Conservation (phyloP, 2,888 invertebrate species). For the Drosophila macrothrix region DNA sequence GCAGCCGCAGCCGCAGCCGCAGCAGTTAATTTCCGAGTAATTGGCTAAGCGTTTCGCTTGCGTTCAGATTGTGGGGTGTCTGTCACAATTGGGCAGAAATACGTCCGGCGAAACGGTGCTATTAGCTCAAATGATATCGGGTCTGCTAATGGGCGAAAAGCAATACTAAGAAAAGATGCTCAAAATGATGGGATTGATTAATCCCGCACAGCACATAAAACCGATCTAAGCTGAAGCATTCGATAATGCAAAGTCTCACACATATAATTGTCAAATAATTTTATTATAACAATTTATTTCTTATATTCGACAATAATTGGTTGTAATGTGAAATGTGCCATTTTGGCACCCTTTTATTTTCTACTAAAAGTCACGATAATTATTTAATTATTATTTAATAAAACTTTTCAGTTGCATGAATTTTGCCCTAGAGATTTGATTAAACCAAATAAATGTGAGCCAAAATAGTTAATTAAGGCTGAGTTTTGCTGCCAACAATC, state of each 20-base stretch:
- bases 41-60: constrained; percentile 77
- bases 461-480: not conserved
- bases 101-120: constrained; percentile 52
- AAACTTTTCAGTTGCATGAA: not conserved
- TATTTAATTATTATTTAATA: not conserved
- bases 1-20: constrained; percentile 60
- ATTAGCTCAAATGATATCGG: constrained; percentile 44
- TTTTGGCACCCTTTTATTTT: not conserved
- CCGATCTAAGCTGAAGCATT: not conserved
- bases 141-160: constrained; percentile 4
- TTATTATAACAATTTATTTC: not conserved
- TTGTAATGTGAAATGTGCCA: not conserved
- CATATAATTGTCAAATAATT: not conserved
- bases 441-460: not conserved
- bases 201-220: not conserved
- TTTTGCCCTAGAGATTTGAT: not conserved
- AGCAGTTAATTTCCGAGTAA: constrained; percentile 75
- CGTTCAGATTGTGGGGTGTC: constrained; percentile 60
- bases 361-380: not conserved
- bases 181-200: not conserved
- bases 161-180: not conserved
- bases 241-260: not conserved
- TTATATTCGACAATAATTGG: not conserved
- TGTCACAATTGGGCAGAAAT: constrained; percentile 43
- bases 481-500: not conserved